Percentiles rank a stretch among this genome's conserved stretches.
Evolutionary conservation across 64 coral and sea anemone genomes (phyloP).

Genomic region (Montipora capricornis): DNA sequence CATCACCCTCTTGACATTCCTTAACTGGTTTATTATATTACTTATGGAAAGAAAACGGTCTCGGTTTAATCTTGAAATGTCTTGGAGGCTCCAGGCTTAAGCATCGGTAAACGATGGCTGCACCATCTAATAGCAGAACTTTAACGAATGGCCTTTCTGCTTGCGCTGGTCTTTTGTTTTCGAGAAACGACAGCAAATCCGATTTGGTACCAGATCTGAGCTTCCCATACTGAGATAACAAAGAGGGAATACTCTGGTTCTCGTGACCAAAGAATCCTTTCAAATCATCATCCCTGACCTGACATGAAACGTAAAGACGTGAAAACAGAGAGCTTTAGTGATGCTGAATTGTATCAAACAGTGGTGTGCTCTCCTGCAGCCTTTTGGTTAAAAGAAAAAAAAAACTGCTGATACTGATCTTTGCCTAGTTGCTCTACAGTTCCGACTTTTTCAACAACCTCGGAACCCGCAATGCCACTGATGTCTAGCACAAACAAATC

Average conservation of each 20-base stretch:
- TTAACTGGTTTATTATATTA: neutral
- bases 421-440: neutral
- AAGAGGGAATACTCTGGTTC: constrained; percentile 52
- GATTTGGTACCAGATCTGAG: constrained; percentile 54
- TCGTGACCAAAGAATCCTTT: neutral
- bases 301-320: constrained; percentile 37
- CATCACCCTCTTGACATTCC: constrained; percentile 48
- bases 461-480: neutral
- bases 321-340: constrained; percentile 63
- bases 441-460: neutral
- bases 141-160: constrained; percentile 30
- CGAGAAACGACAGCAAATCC: constrained; percentile 41
- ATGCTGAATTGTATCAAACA: constrained; percentile 70
- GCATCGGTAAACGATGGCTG: constrained; percentile 60
- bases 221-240: constrained; percentile 22
- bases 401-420: constrained; percentile 10
- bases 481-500: constrained; percentile 56
- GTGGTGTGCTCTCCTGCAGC: constrained; percentile 58
- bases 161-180: constrained; percentile 14
- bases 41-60: constrained; percentile 38
- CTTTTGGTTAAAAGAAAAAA: constrained; percentile 55
- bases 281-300: neutral
- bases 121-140: constrained; percentile 55
- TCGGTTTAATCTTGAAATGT: constrained; percentile 66
- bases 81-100: constrained; percentile 54